phyloP scores from a whole-genome alignment of 92 coral and sea anemone genomes.

The Umimayanthus chanpuru region DNA sequence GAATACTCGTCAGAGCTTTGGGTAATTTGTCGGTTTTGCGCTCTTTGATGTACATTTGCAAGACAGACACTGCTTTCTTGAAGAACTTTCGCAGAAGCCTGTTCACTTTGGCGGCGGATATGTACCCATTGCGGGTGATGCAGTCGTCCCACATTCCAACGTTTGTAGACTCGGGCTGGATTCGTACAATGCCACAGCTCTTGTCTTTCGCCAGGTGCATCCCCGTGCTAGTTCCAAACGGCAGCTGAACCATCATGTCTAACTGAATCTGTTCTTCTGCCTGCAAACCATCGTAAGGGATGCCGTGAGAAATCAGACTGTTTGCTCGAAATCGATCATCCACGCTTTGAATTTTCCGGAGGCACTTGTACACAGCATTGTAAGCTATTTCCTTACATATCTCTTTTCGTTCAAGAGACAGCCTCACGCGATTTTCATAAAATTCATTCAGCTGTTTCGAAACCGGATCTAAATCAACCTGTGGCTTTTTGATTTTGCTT shows the following conservation, averaged over 20 bases:
- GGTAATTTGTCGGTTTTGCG: slow-evolving; percentile 84
- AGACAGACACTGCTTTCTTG: slow-evolving; percentile 88
- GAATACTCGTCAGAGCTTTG: slow-evolving; percentile 80
- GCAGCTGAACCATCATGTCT: slow-evolving; percentile 96
- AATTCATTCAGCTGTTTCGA: slow-evolving; percentile 87
- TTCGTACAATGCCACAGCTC: slow-evolving; percentile 77
- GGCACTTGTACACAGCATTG: slow-evolving; percentile 84
- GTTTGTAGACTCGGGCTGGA: slow-evolving; percentile 90
- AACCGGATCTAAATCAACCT: slow-evolving; percentile 82
- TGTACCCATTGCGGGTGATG: slow-evolving; percentile 87
- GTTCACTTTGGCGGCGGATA: slow-evolving; percentile 94
- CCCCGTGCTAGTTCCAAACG: slow-evolving; percentile 90
- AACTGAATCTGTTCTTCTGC: slow-evolving; percentile 95
- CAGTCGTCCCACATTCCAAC: slow-evolving; percentile 92
- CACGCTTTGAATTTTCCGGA: slow-evolving; percentile 93
- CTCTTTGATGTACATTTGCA: slow-evolving; percentile 82
- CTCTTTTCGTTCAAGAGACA: slow-evolving; percentile 93
- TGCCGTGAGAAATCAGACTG: slow-evolving; percentile 95
- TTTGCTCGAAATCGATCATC: slow-evolving; percentile 95
- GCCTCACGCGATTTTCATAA: slow-evolving; percentile 95
- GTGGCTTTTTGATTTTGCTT: slow-evolving; percentile 88
- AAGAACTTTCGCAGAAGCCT: slow-evolving; percentile 83
- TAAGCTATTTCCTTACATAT: slow-evolving; percentile 98
- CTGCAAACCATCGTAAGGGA: slow-evolving; percentile 96
- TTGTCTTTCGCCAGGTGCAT: slow-evolving; percentile 88